Percentiles rank a stretch among this genome's conserved stretches.
These are phyloP conservation scores for Branchipolynoe longqiensis DNA, from an alignment of 2,888 invertebrate species.

Conservation along the genomic window DNA sequence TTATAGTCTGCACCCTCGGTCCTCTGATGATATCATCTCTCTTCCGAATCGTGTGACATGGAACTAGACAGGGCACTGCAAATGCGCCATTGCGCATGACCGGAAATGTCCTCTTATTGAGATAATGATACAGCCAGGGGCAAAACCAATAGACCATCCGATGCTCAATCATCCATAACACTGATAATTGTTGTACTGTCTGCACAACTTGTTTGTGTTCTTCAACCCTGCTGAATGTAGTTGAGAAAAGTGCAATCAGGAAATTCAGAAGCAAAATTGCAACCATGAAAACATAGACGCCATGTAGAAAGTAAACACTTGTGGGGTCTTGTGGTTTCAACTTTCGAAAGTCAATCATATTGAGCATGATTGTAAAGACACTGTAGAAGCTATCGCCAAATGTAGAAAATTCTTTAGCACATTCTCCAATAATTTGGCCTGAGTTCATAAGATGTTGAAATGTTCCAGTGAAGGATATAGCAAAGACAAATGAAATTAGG, in stretches of 20 bases:
- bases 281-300: slow-evolving; percentile 32
- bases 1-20: not conserved
- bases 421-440: not conserved
- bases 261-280: slow-evolving; percentile 38
- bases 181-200: slow-evolving; percentile 27
- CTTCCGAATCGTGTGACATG: not conserved
- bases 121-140: not conserved
- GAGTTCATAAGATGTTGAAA: slow-evolving; percentile 15
- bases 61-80: slow-evolving; percentile 16
- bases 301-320: slow-evolving; percentile 28
- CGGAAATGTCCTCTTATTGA: not conserved
- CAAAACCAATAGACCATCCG: not conserved
- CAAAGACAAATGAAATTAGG: not conserved
- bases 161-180: not conserved
- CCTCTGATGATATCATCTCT: not conserved
- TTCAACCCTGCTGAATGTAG: not conserved
- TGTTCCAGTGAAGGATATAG: not conserved
- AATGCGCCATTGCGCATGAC: not conserved
- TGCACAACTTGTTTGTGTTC: slow-evolving; percentile 13
- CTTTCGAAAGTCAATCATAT: slow-evolving; percentile 19
- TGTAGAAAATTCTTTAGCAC: not conserved
- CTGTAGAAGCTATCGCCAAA: slow-evolving; percentile 9
- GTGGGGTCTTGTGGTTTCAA: not conserved
- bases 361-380: slow-evolving; percentile 44
- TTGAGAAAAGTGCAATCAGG: slow-evolving; percentile 44